Evolutionary conservation across 2,113 vertebrate genomes (phyloP), one percentile per base, ranked within the genome.

Genomic region (Leuciscus idus): DNA sequence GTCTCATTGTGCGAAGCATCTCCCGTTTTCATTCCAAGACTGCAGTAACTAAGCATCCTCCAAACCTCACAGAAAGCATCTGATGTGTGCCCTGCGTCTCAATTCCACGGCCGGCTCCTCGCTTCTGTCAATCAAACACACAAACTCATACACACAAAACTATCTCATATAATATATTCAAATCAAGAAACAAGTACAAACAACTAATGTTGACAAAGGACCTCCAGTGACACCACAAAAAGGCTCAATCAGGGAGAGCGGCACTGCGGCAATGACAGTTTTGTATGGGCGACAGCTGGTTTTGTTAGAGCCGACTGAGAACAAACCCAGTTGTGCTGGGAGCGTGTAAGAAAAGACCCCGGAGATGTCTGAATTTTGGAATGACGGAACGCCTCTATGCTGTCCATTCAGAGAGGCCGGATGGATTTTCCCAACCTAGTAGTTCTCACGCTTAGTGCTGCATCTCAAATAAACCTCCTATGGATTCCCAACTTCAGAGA

Each of bases 401-500:
- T 83, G 74, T 90, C 92, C 87, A 94, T 93, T 95, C 92, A 94
- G 88, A 85, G 66, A 21, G 28, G 83, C 90, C 89, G 86, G 91
- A 92, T 88, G 87, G 87, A 88, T 90, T 92, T 89, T 89, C 91
- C 91, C 90, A 93, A 90, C 90, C 90, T 86, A 85, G 88, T 84
- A 88, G 89, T 93, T 94, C 93, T 93, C 92, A 94, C 94, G 93
- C 91, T 92, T 89, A 89, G 87, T 86, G 85, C 88, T 90, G 90
- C 92, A 93, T 92, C 91, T 91, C 89, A 92, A 93, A 91, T 86
- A 91, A 94, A 92, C 93, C 92, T 93, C 92, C 94, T 92, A 93
- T 92, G 92, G 93, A 93, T 94, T 92, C 90, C 88, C 86, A 88
- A 90, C 90, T 92, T 93, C 90, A 92, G 89, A 92, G 92, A 93